Base-by-base conservation (phyloP, 2,888 invertebrate genomes). In the Drosophila nr. medialis region DNA sequence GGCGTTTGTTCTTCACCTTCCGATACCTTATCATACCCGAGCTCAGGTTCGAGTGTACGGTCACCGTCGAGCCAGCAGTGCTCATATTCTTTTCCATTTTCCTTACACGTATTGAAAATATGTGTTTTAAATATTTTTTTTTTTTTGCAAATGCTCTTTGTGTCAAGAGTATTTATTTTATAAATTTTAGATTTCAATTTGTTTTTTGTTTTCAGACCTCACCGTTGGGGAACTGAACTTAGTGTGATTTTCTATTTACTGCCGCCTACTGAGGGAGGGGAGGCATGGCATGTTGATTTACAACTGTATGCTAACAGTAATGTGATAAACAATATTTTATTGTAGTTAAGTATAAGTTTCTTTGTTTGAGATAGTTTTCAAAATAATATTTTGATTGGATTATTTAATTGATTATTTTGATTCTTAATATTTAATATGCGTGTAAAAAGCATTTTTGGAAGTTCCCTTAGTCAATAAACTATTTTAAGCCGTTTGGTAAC, bases 31-130 rank as follows among this genome's bases (percentile, higher is more conserved):
- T 21, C 38, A 21, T 6, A 7, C 36, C 21, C 18, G 89, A 85
- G 0, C 45, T 55, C n/a, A 1, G 4, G 8, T 38, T 55, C 24
- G 78, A 75, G 10, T 11, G 10, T 3, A 72, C 38, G 5, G 84
- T 77, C 6, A 15, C 55, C 10, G 72, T 18, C 15, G 85, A 86
- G 15, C 55, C 11, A 15, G 49, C 11, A 27, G 61, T 70, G 15
- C 67, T 72, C 1, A 64, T 0, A 27, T 15, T 62, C 10, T 53
- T 27, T 0, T 65, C 68, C 80, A 79, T 75, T 6, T 15, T 30
- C 21, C 36, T 62, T 62, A 36, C 36, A 34, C 40, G 18, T 40
- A 27, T 32, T 24, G 13, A 51, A 27, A 27, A 38, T 7, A 4
- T 48, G 6, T 49, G 5, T 45, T 30, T 54, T 11, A 11, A 15